Base-by-base conservation (phyloP, 2,797 vertebrate genomes). In the Fistularia commersonii region DNA sequence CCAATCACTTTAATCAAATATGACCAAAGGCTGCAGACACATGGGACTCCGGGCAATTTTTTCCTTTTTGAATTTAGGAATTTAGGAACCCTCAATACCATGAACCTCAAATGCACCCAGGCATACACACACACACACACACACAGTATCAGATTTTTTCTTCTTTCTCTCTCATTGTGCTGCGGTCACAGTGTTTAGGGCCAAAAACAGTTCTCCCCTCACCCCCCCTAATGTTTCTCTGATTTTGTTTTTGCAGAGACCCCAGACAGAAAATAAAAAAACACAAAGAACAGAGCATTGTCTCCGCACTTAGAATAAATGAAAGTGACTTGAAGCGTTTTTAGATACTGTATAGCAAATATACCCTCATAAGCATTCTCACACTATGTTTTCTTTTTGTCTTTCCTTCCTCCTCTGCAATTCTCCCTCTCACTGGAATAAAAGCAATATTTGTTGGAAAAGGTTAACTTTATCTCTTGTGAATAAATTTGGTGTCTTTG, bases 81-180 rank as follows among this genome's bases (percentile, higher is more conserved):
- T 58, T 6, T 51, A 76, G 55, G 66, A 56, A 50, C 65, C 74
- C 66, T 36, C 48, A 44, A 6, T 41, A 5, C 51, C 35, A 7
- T 23, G 23, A 23, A 23, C 35, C 35, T 12, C 45, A 46, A 23
- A 23, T n/a, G 23, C 11, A 40, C 14, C 35, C 48, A 56, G 51
- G 62, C 54, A 51, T 45, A 44, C 41, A 40, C 44, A 52, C 12
- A 41, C 36, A 56, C 48, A 48, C 40, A 56, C 51, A 52, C 33
- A 8, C 12, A 45, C 12, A 65, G 76, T 83, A 88, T 89, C 84
- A 82, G 65, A 69, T 89, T 83, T 23, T 23, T 23, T 23, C 23
- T 23, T 45, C 35, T 55, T 59, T 50, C 48, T 54, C 44, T 52
- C 50, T 11, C 0, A 36, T 68, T 12, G 6, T 49, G 33, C 32